Base-by-base conservation (phyloP, 1,140 invertebrate species). In the Penaeus indicus region DNA sequence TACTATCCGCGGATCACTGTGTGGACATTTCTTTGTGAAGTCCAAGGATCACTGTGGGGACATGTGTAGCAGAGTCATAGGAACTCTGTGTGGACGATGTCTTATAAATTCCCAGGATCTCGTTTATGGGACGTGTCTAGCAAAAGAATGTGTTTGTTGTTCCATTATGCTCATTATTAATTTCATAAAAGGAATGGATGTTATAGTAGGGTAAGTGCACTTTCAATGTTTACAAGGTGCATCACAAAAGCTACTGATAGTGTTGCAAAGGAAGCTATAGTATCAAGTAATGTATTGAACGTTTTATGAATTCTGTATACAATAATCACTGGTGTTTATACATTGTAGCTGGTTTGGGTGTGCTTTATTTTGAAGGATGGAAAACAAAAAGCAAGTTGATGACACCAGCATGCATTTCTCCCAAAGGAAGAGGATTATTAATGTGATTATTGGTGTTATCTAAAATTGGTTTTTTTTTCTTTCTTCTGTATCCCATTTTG, bases 181-280 rank as follows among this genome's bases (percentile, higher is more conserved):
- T 78, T 64, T 88, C 69, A 54, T 86, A 63, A 64, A 83, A 72
- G 83, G 82, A 84, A 32, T 84, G 79, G 69, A 82, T 81, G 87
- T 88, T 69, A 84, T 88, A 88, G 86, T 18, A 88, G 87, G 62
- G 32, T 22, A 79, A 84, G 81, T 79, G 81, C 87, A 88, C 87
- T 86, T 86, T 78, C 60, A 19, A 61, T 62, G 42, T 86, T 63
- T 79, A n/a, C 75, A 83, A 88, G 47, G 86, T 83, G 86, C 86
- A 88, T 88, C n/a, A n/a, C 54, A 60, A 60, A 32, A 47, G n/a
- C 54, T 54, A 54, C 54, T 61, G 64, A 72, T 82, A 77, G 60
- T 63, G 63, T 72, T 88, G 81, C 38, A 77, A 88, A 83, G 60
- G 69, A 75, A 82, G 62, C 42, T 61, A 22, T 81, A 25, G 60